A percentile compares a stretch with the other conserved stretches of the same genome.
Evolutionary conservation across 35 echinoderm and acorn worm species (phyloP).

Genomic region (Amphiura filiformis): DNA sequence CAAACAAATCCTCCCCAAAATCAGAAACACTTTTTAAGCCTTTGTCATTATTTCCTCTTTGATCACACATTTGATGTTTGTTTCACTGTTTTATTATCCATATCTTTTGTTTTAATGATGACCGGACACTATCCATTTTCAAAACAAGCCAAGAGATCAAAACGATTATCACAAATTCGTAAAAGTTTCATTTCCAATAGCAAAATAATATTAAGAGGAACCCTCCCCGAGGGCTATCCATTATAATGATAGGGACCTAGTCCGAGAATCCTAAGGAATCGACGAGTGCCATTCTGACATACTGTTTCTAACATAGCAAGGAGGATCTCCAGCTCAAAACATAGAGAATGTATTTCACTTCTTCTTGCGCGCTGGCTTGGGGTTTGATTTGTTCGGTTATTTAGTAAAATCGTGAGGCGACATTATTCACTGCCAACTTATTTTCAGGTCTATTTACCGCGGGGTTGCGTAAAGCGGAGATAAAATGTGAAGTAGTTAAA

Average conservation of each 20-base stretch:
- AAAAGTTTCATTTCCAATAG: neutral
- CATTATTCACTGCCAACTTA: neutral
- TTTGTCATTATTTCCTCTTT: too few relatives aligned
- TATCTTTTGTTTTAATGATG: too few relatives aligned
- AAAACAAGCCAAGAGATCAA: neutral
- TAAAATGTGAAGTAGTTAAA: neutral
- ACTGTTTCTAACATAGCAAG: too few relatives aligned
- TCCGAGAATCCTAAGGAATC: neutral
- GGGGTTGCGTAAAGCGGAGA: neutral
- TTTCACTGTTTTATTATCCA: too few relatives aligned
- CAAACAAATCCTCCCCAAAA: too few relatives aligned
- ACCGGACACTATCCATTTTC: too few relatives aligned
- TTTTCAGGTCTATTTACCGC: neutral
- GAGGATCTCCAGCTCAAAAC: neutral
- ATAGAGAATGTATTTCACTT: neutral
- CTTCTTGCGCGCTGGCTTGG: neutral
- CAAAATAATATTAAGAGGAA: constrained; percentile 5
- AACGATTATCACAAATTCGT: neutral
- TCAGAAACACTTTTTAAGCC: too few relatives aligned
- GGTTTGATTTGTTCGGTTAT: neutral
- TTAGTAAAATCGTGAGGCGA: neutral
- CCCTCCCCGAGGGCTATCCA: neutral
- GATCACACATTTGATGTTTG: too few relatives aligned
- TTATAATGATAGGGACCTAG: constrained; percentile 3
- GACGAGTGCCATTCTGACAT: too few relatives aligned